Conservation (phyloP, 2,888 invertebrate species). For the Alsophila aescularia region DNA sequence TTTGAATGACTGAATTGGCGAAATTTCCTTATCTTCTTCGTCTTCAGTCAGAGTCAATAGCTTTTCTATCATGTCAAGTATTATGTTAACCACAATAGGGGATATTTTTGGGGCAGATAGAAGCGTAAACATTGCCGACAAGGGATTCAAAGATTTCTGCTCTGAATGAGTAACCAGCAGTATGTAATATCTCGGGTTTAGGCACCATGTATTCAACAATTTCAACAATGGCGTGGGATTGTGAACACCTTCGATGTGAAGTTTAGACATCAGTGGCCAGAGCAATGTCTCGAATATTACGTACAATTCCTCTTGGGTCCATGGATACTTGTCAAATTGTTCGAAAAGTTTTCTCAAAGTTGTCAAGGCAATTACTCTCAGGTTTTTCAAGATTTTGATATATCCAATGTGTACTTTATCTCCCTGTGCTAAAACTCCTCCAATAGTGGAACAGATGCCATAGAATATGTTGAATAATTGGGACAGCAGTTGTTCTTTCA, state of each 20-base stretch:
- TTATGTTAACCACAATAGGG: conserved; percentile 86
- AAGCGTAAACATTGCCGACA: conserved; percentile 89
- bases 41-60: conserved; percentile 87
- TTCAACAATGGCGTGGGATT: conserved; percentile 92
- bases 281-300: conserved; percentile 91
- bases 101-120: conserved; percentile 88
- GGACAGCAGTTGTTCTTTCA: conserved; percentile 87
- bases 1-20: conserved; percentile 68
- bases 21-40: conserved; percentile 76
- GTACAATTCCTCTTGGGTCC: conserved; percentile 88
- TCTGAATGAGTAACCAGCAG: conserved; percentile 86
- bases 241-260: conserved; percentile 92
- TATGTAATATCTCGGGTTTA: conserved; percentile 90
- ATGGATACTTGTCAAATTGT: conserved; percentile 90
- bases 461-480: conserved; percentile 90
- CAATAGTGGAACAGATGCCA: conserved; percentile 87
- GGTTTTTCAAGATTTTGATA: conserved; percentile 86
- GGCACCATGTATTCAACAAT: conserved; percentile 91
- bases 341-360: conserved; percentile 90
- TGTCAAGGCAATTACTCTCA: conserved; percentile 86
- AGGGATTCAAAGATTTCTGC: conserved; percentile 79
- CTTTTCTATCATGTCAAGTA: conserved; percentile 90
- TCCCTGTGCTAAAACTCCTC: conserved; percentile 83
- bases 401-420: conserved; percentile 86
- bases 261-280: conserved; percentile 90